Percentiles rank a stretch among this genome's conserved stretches.
phyloP scores from a whole-genome alignment of 2,888 invertebrate species.

The Ornithoptera alexandrae region DNA sequence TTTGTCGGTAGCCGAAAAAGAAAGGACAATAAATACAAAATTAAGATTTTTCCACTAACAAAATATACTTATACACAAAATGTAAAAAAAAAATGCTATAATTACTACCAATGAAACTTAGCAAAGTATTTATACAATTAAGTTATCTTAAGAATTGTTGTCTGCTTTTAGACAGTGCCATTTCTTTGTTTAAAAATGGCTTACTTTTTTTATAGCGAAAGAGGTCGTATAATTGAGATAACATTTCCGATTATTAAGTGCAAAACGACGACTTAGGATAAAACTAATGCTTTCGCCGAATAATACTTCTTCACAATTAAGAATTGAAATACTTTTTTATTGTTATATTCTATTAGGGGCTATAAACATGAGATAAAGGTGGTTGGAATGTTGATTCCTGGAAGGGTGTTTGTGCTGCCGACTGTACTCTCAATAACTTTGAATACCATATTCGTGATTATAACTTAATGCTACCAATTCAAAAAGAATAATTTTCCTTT shows the following conservation, averaged over 20 bases:
- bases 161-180: background rate
- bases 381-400: background rate
- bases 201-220: background rate
- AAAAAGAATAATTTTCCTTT: background rate
- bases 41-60: too few relatives aligned
- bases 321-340: background rate
- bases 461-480: background rate
- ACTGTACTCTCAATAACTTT: background rate
- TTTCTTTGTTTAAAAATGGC: background rate
- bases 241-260: background rate
- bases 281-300: background rate
- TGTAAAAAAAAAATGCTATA: background rate
- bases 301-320: background rate
- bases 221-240: background rate
- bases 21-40: too few relatives aligned
- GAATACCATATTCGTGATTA: background rate
- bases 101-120: background rate
- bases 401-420: background rate
- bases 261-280: background rate
- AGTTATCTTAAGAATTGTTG: background rate
- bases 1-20: too few relatives aligned
- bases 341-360: background rate
- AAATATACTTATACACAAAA: background rate
- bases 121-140: background rate
- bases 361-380: background rate